A percentile compares a stretch with the other conserved stretches of the same genome.
phyloP scores from a whole-genome alignment of 2,888 invertebrate genomes.

The Mythimna lalbum region DNA sequence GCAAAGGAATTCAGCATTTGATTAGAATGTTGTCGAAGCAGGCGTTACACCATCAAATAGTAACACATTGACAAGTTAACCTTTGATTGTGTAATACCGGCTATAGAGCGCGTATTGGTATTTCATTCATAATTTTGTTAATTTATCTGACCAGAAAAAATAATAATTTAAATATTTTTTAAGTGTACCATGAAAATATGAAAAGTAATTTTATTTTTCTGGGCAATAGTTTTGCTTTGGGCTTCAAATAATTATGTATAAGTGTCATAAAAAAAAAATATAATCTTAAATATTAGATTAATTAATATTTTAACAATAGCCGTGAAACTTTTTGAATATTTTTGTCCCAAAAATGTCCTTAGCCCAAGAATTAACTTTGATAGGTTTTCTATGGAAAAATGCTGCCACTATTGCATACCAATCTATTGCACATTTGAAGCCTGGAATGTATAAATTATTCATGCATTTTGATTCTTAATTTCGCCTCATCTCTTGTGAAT shows the following conservation, averaged over 20 bases:
- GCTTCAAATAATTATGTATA: conserved; percentile 43
- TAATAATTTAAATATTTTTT: neutral
- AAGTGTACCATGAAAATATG: neutral
- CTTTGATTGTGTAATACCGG: conserved; percentile 62
- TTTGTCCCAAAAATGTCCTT: neutral
- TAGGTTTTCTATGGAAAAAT: conserved; percentile 2
- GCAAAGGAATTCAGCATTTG: conserved; percentile 90
- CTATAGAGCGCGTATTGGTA: conserved; percentile 45
- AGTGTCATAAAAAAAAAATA: neutral
- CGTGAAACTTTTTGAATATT: neutral
- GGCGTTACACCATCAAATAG: conserved; percentile 62
- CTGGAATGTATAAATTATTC: conserved; percentile 40
- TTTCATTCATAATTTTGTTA: conserved; percentile 49
- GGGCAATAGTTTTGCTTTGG: conserved; percentile 33
- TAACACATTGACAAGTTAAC: conserved; percentile 30
- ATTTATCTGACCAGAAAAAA: conserved; percentile 32
- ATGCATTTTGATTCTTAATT: conserved; percentile 46
- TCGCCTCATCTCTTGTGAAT: conserved; percentile 37
- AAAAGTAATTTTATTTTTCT: conserved; percentile 30
- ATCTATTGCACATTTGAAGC: conserved; percentile 49
- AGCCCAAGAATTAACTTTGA: neutral
- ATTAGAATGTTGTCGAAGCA: conserved; percentile 70
- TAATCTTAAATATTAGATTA: neutral
- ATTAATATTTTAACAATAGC: neutral
- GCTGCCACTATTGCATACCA: conserved; percentile 18